Evolutionary conservation across 2,113 vertebrate genomes (phyloP).

Genomic region (Hemibagrus wyckioides): DNA sequence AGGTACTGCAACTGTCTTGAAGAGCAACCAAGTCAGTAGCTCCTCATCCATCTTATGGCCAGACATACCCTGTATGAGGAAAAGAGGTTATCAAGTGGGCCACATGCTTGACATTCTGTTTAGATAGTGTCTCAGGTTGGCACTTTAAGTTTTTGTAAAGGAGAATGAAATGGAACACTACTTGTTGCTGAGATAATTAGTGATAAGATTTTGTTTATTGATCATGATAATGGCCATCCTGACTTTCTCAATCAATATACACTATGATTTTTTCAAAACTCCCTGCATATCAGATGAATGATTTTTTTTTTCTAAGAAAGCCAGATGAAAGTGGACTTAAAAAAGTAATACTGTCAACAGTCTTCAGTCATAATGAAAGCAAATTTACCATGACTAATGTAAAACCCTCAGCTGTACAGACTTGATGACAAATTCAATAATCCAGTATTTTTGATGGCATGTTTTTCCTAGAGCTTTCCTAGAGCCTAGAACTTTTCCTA

Average conservation of each 20-base stretch:
- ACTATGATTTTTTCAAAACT: background rate
- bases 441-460: background rate
- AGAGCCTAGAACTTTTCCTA: background rate
- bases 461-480: too few species aligned
- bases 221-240: background rate
- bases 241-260: background rate
- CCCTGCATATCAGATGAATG: background rate
- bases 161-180: background rate
- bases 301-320: background rate
- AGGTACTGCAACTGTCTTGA: conserved; percentile 19
- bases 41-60: conserved; percentile 26
- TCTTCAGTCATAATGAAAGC: background rate
- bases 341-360: background rate
- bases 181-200: background rate
- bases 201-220: background rate
- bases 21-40: conserved; percentile 26
- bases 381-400: conserved; percentile 3
- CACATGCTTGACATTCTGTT: conserved; percentile 37
- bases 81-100: conserved; percentile 42
- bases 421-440: background rate
- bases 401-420: background rate
- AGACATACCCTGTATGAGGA: conserved; percentile 11
- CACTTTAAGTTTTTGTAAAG: background rate
- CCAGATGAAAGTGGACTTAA: background rate
- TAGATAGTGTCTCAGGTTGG: conserved; percentile 11